A percentile compares a stretch with the other conserved stretches of the same genome.
These are phyloP conservation scores for Cassiopea xamachana DNA, from an alignment of 30 jellyfish, hydroid and myxozoan species.

Conservation along the genomic window DNA sequence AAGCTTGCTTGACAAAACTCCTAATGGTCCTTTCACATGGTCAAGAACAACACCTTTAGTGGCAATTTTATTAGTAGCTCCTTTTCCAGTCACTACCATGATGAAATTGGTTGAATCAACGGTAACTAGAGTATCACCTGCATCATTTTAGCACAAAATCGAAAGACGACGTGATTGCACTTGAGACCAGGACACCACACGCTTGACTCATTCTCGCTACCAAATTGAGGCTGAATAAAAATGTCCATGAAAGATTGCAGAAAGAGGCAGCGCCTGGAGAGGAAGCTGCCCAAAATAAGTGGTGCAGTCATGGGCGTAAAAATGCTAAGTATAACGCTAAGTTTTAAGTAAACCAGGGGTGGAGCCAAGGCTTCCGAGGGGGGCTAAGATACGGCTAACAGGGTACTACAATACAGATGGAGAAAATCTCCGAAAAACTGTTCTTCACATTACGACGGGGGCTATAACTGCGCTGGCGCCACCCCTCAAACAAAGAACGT, in stretches of 20 bases:
- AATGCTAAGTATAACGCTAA: no score
- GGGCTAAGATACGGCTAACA: no score
- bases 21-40: slow-evolving; percentile 35
- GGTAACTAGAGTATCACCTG: neutral
- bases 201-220: neutral
- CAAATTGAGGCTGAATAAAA: neutral
- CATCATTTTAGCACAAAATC: slow-evolving; percentile 9
- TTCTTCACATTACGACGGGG: no score
- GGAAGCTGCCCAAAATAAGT: no score
- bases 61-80: neutral
- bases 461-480: no score
- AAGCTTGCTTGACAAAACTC: slow-evolving; percentile 42
- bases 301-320: no score
- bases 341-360: no score
- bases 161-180: neutral
- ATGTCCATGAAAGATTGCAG: neutral
- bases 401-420: no score
- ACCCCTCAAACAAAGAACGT: no score
- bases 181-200: neutral
- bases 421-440: no score
- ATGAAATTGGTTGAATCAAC: neutral
- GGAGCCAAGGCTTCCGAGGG: no score
- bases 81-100: slow-evolving; percentile 19
- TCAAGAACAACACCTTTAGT: neutral
- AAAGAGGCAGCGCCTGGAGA: no score